Evolutionary conservation across 2,888 invertebrate species (phyloP).

Genomic region (Leucania comma): DNA sequence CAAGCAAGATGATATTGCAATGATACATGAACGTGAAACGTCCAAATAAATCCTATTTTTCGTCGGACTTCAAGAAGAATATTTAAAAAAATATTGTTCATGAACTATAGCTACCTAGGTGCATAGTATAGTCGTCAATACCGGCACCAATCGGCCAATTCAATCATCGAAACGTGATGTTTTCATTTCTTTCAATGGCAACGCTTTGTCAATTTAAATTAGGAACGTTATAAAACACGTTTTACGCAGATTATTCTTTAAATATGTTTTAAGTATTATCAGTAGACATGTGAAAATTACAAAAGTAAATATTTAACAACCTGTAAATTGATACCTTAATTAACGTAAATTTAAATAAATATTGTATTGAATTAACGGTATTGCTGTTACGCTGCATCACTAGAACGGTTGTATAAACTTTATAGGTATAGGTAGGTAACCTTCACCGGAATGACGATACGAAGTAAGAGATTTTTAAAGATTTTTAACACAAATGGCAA

Average conservation of each 20-base stretch:
- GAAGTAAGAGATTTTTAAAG: too few relatives aligned
- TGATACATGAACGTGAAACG: slow-evolving; percentile 4
- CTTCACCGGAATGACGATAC: background rate
- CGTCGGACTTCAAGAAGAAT: background rate
- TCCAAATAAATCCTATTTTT: background rate
- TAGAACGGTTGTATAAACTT: background rate
- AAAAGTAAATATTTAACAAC: background rate
- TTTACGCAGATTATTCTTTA: slow-evolving; percentile 39
- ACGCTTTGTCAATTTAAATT: slow-evolving; percentile 48
- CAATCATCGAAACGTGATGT: slow-evolving; percentile 57
- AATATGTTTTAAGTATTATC: slow-evolving; percentile 13
- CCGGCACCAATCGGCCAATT: slow-evolving; percentile 45
- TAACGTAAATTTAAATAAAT: background rate
- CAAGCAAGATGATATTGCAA: slow-evolving; percentile 31
- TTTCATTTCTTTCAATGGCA: slow-evolving; percentile 48
- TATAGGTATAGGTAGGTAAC: background rate
- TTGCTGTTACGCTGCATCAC: background rate
- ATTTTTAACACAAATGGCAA: too few relatives aligned
- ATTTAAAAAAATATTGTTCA: background rate
- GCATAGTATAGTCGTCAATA: background rate
- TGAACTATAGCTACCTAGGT: background rate
- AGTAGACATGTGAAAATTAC: slow-evolving; percentile 26
- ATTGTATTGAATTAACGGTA: background rate
- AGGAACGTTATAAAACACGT: slow-evolving; percentile 47
- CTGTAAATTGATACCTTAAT: background rate